phyloP scores from a whole-genome alignment of 2,888 invertebrate genomes.

The Lasioglossum marginatum region DNA sequence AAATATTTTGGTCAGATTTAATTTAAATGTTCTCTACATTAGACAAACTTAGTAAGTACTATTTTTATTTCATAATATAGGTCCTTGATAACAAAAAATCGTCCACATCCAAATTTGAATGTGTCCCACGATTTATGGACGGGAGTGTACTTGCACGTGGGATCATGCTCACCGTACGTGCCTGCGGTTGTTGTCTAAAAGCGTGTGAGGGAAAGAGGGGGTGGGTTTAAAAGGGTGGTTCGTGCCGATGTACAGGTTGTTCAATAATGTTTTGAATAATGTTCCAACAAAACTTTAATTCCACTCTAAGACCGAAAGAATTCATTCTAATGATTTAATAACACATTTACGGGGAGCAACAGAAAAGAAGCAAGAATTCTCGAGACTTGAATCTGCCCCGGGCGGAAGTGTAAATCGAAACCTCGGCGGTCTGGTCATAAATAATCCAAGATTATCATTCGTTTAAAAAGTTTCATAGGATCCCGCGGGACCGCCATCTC shows the following conservation, averaged over 20 bases:
- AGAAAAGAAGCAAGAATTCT: not conserved
- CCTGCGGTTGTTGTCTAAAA: constrained; percentile 41
- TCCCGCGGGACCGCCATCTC: not conserved
- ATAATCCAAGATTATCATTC: constrained; percentile 8
- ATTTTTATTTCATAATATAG: too few relatives aligned
- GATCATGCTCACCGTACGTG: constrained; percentile 17
- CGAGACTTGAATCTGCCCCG: not conserved
- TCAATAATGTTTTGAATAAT: too few relatives aligned
- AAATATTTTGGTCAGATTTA: too few relatives aligned
- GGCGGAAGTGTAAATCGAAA: not conserved
- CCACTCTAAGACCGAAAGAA: too few relatives aligned
- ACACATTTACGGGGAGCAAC: not conserved
- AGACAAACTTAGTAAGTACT: too few relatives aligned
- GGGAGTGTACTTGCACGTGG: constrained; percentile 28
- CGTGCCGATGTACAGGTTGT: constrained; percentile 12
- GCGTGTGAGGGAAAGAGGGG: constrained; percentile 29
- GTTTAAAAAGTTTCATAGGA: constrained; percentile 2
- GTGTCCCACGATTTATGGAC: too few relatives aligned
- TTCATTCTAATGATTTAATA: too few relatives aligned
- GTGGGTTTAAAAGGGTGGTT: constrained; percentile 43
- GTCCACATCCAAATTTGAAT: too few relatives aligned
- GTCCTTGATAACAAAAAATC: too few relatives aligned
- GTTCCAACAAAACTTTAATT: too few relatives aligned
- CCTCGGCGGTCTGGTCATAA: not conserved
- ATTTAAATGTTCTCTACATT: too few relatives aligned